phyloP scores from a whole-genome alignment of 2,797 vertebrate genomes.

The Poecilia wingei region DNA sequence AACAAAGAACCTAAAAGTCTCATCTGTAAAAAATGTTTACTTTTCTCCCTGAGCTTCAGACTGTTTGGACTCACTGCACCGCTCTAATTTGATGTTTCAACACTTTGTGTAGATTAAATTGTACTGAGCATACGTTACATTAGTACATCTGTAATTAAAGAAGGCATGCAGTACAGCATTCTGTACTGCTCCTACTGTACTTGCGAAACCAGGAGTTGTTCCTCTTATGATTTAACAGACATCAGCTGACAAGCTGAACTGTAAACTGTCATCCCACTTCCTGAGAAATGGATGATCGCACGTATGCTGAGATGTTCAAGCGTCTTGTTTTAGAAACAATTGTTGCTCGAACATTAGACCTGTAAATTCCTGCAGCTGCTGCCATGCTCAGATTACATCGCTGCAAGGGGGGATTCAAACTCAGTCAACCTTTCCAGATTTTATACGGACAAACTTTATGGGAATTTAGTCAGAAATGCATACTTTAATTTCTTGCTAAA shows the following conservation, averaged over 20 bases:
- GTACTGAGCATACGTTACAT: neutral
- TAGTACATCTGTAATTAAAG: neutral
- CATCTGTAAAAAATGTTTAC: constrained; percentile 10
- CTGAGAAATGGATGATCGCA: neutral
- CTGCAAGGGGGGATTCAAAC: neutral
- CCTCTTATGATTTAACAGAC: constrained; percentile 16
- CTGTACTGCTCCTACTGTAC: constrained; percentile 7
- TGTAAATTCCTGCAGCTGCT: neutral
- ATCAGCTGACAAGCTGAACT: constrained; percentile 30
- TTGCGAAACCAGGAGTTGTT: constrained; percentile 43
- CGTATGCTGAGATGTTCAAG: neutral
- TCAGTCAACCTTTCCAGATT: neutral
- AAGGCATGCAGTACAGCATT: neutral
- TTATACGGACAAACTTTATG: neutral
- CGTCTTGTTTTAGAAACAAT: neutral
- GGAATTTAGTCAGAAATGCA: neutral
- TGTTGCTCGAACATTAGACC: neutral
- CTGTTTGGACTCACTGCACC: constrained; percentile 1
- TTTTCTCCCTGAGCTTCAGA: neutral
- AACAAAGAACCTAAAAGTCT: neutral
- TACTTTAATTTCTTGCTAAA: no score
- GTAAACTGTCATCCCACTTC: neutral
- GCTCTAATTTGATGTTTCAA: constrained; percentile 3
- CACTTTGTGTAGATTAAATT: neutral
- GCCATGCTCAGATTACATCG: neutral